Evolutionary conservation across 2,113 vertebrate genomes (phyloP).

Genomic region (Myrmecophaga tridactyla): DNA sequence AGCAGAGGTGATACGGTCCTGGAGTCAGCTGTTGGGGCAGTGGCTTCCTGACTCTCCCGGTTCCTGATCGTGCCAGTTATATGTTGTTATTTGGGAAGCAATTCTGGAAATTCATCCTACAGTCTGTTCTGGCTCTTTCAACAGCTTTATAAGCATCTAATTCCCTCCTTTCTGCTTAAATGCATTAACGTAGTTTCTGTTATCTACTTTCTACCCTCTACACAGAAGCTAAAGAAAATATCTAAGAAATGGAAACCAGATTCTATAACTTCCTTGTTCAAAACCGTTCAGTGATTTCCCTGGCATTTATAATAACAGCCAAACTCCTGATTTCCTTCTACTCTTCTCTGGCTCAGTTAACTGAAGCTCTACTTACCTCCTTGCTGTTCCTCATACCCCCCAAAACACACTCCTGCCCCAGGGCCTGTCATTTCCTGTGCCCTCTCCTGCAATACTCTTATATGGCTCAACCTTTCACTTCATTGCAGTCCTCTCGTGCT

Average conservation of each 20-base stretch:
- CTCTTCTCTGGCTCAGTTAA: background rate
- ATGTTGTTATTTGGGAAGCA: background rate
- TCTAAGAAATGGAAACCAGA: background rate
- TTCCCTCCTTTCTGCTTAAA: background rate
- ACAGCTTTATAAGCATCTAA: background rate
- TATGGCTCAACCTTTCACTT: background rate
- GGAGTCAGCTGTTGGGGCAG: background rate
- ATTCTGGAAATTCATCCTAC: background rate
- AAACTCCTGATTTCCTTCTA: background rate
- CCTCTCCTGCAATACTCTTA: background rate
- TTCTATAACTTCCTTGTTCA: background rate
- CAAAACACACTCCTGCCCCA: background rate
- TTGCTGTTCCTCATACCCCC: background rate
- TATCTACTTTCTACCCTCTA: background rate
- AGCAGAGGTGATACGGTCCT: background rate
- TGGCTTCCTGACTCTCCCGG: background rate
- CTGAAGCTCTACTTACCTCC: background rate
- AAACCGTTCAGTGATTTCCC: background rate
- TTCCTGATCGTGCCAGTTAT: background rate
- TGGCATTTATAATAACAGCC: background rate
- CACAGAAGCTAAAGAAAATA: constrained; percentile 1
- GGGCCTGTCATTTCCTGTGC: background rate
- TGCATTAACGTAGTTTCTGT: background rate
- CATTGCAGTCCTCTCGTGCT: background rate
- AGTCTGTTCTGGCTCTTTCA: background rate